phyloP scores from a whole-genome alignment of 2,888 invertebrate genomes.

The Andrena camellia region DNA sequence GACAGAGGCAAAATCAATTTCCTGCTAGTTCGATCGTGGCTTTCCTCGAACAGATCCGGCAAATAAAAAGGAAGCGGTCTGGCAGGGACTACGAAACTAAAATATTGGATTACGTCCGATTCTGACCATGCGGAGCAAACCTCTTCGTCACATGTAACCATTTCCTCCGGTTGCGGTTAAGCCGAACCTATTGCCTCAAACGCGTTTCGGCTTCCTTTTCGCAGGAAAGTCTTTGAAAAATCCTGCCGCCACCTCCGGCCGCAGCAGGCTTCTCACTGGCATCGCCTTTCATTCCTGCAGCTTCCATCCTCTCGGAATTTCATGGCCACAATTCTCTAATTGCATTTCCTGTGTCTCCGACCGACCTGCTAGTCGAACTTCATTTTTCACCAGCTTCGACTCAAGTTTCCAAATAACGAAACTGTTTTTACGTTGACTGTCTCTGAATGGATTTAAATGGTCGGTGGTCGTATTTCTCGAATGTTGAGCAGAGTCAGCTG shows the following conservation, averaged over 20 bases:
- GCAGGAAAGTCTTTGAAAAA: slow-evolving; percentile 61
- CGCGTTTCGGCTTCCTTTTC: slow-evolving; percentile 50
- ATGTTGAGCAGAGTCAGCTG: too few species aligned
- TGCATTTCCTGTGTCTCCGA: slow-evolving; percentile 44
- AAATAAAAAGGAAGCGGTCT: slow-evolving; percentile 54
- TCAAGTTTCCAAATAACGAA: neutral
- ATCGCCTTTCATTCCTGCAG: slow-evolving; percentile 56
- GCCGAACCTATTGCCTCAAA: slow-evolving; percentile 46
- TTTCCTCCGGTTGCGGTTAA: slow-evolving; percentile 62
- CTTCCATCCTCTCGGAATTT: slow-evolving; percentile 44
- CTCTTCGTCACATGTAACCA: slow-evolving; percentile 53
- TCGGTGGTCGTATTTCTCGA: too few species aligned
- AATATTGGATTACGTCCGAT: slow-evolving; percentile 63
- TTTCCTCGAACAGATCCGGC: slow-evolving; percentile 45
- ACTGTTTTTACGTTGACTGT: neutral
- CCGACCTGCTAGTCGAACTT: slow-evolving; percentile 8
- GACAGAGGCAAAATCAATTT: slow-evolving; percentile 44
- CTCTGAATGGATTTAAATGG: too few species aligned
- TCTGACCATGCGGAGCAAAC: slow-evolving; percentile 46
- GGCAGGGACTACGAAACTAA: slow-evolving; percentile 41
- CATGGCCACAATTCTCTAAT: slow-evolving; percentile 56
- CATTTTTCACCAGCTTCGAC: neutral
- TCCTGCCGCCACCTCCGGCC: slow-evolving; percentile 54
- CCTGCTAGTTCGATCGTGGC: slow-evolving; percentile 27
- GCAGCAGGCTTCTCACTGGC: slow-evolving; percentile 48